These are phyloP conservation scores for Formica selysi DNA, from an alignment of 1,140 invertebrate species.

Conservation along the genomic window DNA sequence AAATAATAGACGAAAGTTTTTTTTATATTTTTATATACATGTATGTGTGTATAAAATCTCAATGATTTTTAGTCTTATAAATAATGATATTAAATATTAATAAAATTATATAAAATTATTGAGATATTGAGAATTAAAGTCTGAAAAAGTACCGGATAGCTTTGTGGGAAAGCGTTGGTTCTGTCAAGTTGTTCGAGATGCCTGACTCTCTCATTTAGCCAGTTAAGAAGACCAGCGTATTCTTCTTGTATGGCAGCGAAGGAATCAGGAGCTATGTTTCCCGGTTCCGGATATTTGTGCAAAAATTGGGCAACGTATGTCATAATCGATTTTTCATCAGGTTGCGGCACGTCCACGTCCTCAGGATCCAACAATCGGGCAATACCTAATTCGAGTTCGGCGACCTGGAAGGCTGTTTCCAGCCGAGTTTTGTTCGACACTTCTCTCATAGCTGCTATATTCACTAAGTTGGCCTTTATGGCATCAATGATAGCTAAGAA, in stretches of 20 bases:
- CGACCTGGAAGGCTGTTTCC: slow-evolving; percentile 97
- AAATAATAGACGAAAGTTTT: not conserved
- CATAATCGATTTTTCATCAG: slow-evolving; percentile 99
- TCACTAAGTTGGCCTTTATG: slow-evolving; percentile 97
- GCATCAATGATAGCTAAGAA: slow-evolving; percentile 98
- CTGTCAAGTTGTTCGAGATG: slow-evolving; percentile 88
- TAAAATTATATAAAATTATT: not conserved
- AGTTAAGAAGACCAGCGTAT: slow-evolving; percentile 92
- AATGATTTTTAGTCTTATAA: slow-evolving; percentile 12
- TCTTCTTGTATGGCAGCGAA: slow-evolving; percentile 93
- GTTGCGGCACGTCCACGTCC: slow-evolving; percentile 98
- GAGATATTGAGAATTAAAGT: not conserved
- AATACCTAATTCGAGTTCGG: slow-evolving; percentile 97
- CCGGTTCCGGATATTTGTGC: slow-evolving; percentile 96
- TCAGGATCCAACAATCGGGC: slow-evolving; percentile 97
- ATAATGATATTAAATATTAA: not conserved
- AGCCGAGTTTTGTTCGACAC: slow-evolving; percentile 93
- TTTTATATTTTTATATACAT: not conserved
- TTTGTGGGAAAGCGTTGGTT: slow-evolving; percentile 85
- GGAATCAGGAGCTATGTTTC: slow-evolving; percentile 89
- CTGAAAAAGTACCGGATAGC: slow-evolving; percentile 83
- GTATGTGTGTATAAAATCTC: not conserved
- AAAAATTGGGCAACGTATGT: slow-evolving; percentile 99
- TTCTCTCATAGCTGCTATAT: slow-evolving; percentile 92
- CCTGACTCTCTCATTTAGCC: slow-evolving; percentile 92